Base-by-base conservation (phyloP, 2,113 vertebrate genomes). In the Vanacampus margaritifer region DNA sequence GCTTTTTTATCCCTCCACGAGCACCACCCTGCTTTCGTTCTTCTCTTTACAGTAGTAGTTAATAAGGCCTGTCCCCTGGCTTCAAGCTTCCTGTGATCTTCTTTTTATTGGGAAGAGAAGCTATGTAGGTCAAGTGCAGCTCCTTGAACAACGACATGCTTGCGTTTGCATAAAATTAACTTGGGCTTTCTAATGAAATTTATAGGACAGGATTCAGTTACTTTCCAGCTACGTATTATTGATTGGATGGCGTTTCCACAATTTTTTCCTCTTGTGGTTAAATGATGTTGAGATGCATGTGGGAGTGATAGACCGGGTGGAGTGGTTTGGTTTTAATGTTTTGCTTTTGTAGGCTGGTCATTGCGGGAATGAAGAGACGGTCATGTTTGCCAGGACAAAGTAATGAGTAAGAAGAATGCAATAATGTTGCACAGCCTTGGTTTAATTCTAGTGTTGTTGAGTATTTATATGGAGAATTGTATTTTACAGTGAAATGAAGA, bases 61-160 rank as follows among this genome's bases (percentile, higher is more conserved):
- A 83, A 74, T 76, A 73, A 73, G 75, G 70, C 69, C 65, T 46
- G 58, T 84, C 74, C 79, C 45, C 24, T 74, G 2, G 67, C 78
- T 73, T 64, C 74, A 68, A 60, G 65, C 75, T 84, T 68, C 74
- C 84, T 83, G 39, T 86, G 82, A 84, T 86, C 83, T 80, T 75
- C 75, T 77, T 68, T 81, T 74, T 69, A 39, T 68, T 71, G 69
- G 71, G 70, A 80, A 80, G 73, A 76, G 84, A 76, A 75, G 83
- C 66, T 87, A 89, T 88, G 79, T 88, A 86, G 87, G 88, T 88
- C 89, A 89, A 87, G 87, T 73, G 83, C 76, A 78, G 83, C 86
- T 80, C 76, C 81, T 84, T 65, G 65, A 69, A 63, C 66, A 53
- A 73, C 78, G 72, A 75, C 78, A 53, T 71, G 72, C 59, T 48